Evolutionary conservation across 1,140 invertebrate genomes (phyloP), one percentile per base, ranked within the genome.

Genomic region (Tetragnatha versicolor): DNA sequence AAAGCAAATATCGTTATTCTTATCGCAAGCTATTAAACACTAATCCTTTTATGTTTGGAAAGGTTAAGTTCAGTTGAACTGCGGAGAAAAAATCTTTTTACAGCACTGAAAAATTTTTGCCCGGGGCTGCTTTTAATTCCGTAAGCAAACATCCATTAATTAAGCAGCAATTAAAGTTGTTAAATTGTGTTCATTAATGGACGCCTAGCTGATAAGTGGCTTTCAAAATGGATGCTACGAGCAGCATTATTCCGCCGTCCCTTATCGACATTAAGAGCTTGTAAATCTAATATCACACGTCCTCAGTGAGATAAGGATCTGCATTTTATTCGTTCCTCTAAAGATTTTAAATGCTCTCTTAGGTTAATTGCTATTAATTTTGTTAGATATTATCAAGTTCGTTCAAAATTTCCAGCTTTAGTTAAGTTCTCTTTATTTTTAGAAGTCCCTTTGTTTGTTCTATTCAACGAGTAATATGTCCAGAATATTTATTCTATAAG

Each of bases 91-190:
- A 25, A 51, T 7, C 12, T 14, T n/a, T 51, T 51, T 22, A 65
- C 10, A 65, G 37, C 53, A 63, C 49, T 2, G n/a, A 20, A 22
- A 49, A 55, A 55, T 37, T 39, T n/a, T 39, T 22, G 33, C 68
- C 68, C 37, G 47, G 55, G 68, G 68, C 14, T 39, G 31, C 47
- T 70, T 55, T 70, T 70, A 70, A 70, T 55, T 70, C 49, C 10
- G 45, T 37, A 55, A 37, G 68, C 68, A 70, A 53, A 70, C 68
- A 70, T n/a, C 49, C 68, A 70, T 70, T 70, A 70, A 70, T 70
- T 70, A 70, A 49, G 55, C 17, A 39, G 68, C 68, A 70, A 51
- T 70, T 70, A 70, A 70, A 51, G 35, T 70, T 70, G 66, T 70
- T 70, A 70, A 70, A 70, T 49, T 53, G 33, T 31, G 55, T 70